Evolutionary conservation across 2,797 vertebrate genomes (phyloP), one percentile per base, ranked within the genome.

Genomic region (Falco peregrinus): DNA sequence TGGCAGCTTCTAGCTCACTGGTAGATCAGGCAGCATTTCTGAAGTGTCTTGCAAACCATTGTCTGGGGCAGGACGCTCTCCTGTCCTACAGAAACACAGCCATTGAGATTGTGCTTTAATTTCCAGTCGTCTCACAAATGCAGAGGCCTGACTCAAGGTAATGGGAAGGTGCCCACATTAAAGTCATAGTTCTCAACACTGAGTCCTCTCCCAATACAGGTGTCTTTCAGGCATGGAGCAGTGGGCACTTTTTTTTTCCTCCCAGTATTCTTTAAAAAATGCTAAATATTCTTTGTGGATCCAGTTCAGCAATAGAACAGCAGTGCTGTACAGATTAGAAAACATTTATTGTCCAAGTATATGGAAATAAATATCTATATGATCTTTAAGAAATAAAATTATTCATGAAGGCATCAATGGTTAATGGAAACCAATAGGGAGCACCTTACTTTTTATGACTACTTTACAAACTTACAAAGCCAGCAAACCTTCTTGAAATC

Each of bases 321-420:
- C 47, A 82, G 26, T 77, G 37, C 35, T 88, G 45, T 35, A 28
- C 10, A 70, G 35, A 33, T 84, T 39, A 74, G 54, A 39, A 83
- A 81, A 16, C 0, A 59, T 29, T 54, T 84, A 28, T 21, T 39
- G 43, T 56, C 9, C 6, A 31, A 51, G 12, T 45, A 45, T n/a
- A 24, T 13, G 14, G 28, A 79, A 82, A 96, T 33, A 90, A 81
- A 54, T 56, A 79, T 53, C 43, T 73, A 24, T 6, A 13, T 31
- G 11, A 41, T 43, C 48, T 81, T 87, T 60, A 56, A 85, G 68
- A 93, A 93, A 84, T 93, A 59, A 64, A 95, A 68, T 18, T 59
- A 20, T 60, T 79, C 6, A 3, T 71, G 37, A 53, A 69, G 16
- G 25, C 61, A 24, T 73, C 13, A 53, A 33, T 81, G 48, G 37